A percentile compares a stretch with the other conserved stretches of the same genome.
Evolutionary conservation across 2,113 vertebrate species (phyloP).

Genomic region (Mesoclemmys tuberculata): DNA sequence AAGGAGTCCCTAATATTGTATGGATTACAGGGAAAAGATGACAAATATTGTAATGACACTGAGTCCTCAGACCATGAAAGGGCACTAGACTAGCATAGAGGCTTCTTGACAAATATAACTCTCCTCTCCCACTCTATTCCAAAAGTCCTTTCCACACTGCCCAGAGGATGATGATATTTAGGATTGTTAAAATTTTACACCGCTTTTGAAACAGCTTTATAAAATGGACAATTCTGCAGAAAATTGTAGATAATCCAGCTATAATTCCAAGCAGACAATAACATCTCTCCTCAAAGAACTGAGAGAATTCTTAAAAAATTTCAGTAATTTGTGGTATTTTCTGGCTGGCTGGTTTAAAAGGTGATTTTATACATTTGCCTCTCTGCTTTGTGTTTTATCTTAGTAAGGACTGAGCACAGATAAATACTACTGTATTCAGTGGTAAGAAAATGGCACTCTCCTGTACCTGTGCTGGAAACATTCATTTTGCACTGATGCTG

Average conservation of each 20-base stretch:
- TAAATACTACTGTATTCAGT: background rate
- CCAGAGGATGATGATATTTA: background rate
- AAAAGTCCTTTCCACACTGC: background rate
- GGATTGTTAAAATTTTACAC: background rate
- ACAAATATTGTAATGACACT: slow-evolving; percentile 1
- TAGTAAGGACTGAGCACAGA: background rate
- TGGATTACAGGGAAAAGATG: background rate
- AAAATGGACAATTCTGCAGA: background rate
- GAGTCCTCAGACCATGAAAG: background rate
- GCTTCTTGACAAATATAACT: background rate
- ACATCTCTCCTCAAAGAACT: background rate
- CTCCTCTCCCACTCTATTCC: background rate
- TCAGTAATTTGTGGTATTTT: background rate
- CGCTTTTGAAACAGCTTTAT: background rate
- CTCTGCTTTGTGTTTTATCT: background rate
- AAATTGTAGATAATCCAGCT: background rate
- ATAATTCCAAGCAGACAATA: background rate
- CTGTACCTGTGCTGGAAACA: background rate
- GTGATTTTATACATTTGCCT: background rate
- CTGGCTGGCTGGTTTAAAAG: background rate
- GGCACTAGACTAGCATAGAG: background rate
- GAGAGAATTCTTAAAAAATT: background rate
- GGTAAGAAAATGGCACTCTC: background rate
- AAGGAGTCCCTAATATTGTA: background rate
- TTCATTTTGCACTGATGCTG: background rate